Base-by-base conservation (phyloP, 2,888 invertebrate species). In the Ellobium chinense region DNA sequence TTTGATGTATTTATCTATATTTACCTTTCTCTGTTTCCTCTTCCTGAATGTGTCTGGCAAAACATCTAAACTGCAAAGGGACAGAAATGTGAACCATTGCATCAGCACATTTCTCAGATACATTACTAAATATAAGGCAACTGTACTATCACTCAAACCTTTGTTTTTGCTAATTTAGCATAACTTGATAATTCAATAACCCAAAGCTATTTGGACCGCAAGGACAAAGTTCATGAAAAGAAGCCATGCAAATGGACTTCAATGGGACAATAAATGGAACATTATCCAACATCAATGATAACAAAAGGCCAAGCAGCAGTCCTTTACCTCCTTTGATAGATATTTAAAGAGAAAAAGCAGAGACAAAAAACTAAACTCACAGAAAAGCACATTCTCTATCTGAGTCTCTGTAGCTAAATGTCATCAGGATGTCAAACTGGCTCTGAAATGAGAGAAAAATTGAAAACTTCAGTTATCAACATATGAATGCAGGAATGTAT, bases 351-450 rank as follows among this genome's bases (percentile, higher is more conserved):
- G 18, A 7, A 7, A 7, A 46, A 46, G 18, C 46, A 46, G 2
- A 24, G 27, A 29, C 14, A 62, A 24, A 62, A 29, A 62, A 5
- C 27, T 31, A 36, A 29, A 90, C 93, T 93, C 91, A 94, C 94
- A 93, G 92, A 84, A 89, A 94, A 93, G 91, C 93, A 92, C 93
- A 95, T 89, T 96, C 96, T 46, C 94, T 93, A 0, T 94, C 93
- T 83, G 95, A 95, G 65, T 94, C 92, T 0, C 89, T 86, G 87
- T 95, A 95, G 34, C 94, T 93, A 85, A 95, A 94, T 84, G 82
- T 88, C 39, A 93, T 70, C 37, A 85, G 87, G 18, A 93, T 90
- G 58, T 93, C 92, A 88, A 93, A 92, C 18, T 85, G 83, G 85
- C 91, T 91, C 86, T 88, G 81, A 37, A 90, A 87, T 62, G 73